These are phyloP conservation scores for Heliconius erato DNA, from an alignment of 2,888 invertebrate species.

Conservation along the genomic window DNA sequence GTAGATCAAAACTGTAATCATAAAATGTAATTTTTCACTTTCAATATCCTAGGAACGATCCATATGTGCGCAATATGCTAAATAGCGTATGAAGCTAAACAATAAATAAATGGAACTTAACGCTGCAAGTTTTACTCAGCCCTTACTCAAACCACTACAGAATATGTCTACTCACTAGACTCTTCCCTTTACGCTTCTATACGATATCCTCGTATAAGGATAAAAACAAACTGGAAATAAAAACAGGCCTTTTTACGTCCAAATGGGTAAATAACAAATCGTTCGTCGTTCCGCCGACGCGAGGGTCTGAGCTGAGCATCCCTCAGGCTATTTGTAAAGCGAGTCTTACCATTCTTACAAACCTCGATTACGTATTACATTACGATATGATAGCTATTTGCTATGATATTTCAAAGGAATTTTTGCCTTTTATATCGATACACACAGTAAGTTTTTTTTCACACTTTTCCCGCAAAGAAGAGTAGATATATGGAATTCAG, in stretches of 20 bases:
- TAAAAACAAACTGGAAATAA: neutral
- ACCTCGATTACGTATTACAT: constrained; percentile 5
- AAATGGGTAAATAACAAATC: constrained; percentile 29
- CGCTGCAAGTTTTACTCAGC: no score
- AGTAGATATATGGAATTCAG: no score
- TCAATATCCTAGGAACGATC: no score
- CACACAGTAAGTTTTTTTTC: neutral
- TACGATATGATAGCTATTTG: constrained; percentile 2
- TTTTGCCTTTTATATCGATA: neutral
- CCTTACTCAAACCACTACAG: no score
- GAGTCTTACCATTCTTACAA: constrained; percentile 9
- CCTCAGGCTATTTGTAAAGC: constrained; percentile 18
- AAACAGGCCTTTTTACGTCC: constrained; percentile 7
- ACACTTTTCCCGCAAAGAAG: no score
- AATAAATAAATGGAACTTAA: no score
- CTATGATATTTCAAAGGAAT: neutral
- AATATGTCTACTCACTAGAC: neutral
- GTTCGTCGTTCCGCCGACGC: constrained; percentile 10
- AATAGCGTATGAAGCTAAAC: no score
- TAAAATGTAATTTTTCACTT: no score
- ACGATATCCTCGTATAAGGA: neutral
- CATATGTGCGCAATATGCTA: no score
- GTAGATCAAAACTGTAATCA: no score
- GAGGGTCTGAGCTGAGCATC: constrained; percentile 7
- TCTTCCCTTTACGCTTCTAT: neutral